phyloP scores from a whole-genome alignment of 2,888 invertebrate species.

The Xestia rhomboidea region DNA sequence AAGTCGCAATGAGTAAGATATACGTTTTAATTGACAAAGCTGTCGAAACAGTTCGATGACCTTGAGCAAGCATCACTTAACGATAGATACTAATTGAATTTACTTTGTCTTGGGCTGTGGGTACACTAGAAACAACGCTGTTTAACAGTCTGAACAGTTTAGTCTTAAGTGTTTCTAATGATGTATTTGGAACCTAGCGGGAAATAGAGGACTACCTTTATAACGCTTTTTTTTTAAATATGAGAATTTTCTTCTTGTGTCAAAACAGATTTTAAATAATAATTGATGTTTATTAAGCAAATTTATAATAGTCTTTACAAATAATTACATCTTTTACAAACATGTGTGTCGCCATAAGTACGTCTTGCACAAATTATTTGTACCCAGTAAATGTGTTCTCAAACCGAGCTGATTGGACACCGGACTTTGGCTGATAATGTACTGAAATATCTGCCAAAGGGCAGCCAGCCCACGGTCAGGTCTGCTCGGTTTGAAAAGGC shows the following conservation, averaged over 20 bases:
- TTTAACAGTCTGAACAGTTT: neutral
- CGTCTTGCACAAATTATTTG: no score
- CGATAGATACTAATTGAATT: conserved; percentile 42
- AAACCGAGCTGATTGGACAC: neutral
- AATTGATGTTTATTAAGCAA: no score
- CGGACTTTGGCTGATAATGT: neutral
- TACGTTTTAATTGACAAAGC: conserved; percentile 36
- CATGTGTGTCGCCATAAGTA: neutral
- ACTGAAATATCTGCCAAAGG: neutral
- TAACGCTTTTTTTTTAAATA: neutral
- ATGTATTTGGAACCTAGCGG: neutral
- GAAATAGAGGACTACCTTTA: neutral
- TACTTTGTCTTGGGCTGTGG: conserved; percentile 5
- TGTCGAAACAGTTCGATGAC: conserved; percentile 17
- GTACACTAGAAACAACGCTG: neutral
- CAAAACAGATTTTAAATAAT: neutral
- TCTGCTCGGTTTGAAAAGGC: neutral
- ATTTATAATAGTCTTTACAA: no score
- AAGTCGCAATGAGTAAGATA: conserved; percentile 17
- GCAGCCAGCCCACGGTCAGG: neutral
- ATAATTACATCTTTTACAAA: neutral
- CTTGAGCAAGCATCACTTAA: conserved; percentile 32
- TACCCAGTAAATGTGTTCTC: neutral
- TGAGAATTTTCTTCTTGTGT: neutral
- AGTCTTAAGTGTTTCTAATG: neutral